phyloP scores from a whole-genome alignment of 1,140 invertebrate genomes.

The Apis dorsata region DNA sequence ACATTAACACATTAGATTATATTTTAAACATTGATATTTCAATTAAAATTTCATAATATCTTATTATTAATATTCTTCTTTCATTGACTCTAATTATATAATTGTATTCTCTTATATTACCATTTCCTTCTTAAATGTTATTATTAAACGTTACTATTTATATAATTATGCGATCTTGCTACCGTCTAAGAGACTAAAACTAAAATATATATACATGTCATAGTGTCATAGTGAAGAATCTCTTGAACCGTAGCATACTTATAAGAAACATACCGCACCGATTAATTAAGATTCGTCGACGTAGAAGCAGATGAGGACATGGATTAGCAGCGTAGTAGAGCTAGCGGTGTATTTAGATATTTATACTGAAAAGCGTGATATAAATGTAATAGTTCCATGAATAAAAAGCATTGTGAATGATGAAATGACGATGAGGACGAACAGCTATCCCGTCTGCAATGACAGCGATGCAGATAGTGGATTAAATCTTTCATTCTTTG shows the following conservation, averaged over 20 bases:
- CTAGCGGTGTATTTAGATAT: slow-evolving; percentile 57
- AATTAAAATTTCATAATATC: not conserved
- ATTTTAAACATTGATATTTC: not conserved
- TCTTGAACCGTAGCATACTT: slow-evolving; percentile 25
- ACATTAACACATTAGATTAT: not conserved
- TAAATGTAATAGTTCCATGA: slow-evolving; percentile 47
- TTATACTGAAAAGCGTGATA: slow-evolving; percentile 58
- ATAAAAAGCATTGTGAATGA: slow-evolving; percentile 51
- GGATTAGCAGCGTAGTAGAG: slow-evolving; percentile 51
- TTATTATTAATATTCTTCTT: not conserved
- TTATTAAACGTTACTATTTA: not conserved
- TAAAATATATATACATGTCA: slow-evolving; percentile 4
- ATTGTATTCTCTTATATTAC: not conserved
- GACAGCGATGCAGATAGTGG: slow-evolving; percentile 42
- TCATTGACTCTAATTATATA: not conserved
- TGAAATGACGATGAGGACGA: slow-evolving; percentile 44
- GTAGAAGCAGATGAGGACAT: slow-evolving; percentile 60
- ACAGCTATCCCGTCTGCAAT: slow-evolving; percentile 55
- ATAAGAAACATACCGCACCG: slow-evolving; percentile 16
- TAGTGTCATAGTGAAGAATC: not conserved
- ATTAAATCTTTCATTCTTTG: slow-evolving; percentile 31
- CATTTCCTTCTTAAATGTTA: not conserved
- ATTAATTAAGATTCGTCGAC: slow-evolving; percentile 36
- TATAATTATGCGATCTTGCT: not conserved
- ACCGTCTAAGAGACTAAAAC: slow-evolving; percentile 24